Base-by-base conservation (phyloP, 2,113 vertebrate genomes). In the Pluvianellus socialis region DNA sequence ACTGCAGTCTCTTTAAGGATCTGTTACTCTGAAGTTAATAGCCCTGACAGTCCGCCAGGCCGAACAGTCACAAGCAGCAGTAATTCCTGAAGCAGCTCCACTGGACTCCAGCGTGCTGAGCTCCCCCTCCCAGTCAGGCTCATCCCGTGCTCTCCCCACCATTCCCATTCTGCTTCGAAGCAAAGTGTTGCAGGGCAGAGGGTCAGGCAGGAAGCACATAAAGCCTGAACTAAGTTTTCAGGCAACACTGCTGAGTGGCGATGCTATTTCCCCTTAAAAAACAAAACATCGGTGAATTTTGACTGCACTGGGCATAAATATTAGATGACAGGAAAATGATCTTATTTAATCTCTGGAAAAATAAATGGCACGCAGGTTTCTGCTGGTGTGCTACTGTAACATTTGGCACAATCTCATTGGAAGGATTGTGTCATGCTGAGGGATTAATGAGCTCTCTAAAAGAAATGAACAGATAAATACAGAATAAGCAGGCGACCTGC, bases 21-120 rank as follows among this genome's bases (percentile, higher is more conserved):
- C 79, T 74, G 79, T 96, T 97, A 97, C 97, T 97, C 96, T 96
- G 91, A 96, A 98, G 97, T 97, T 98, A 98, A 98, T 94, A 96
- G 94, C 97, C 96, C 94, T 98, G 98, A 98, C 97, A 95, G 91
- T 49, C 70, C 12, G 75, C 98, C 98, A 98, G 97, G 93, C 92
- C 98, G 98, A 98, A 97, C 93, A 98, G 96, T 65, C 97, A 84
- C 91, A 97, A 96, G 95, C 96, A 98, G 97, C 94, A 95, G 92
- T 96, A 98, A 98, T 93, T 98, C 97, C 90, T 87, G 76, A 94
- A n/a, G 95, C 95, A 97, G 95, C 96, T 98, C 97, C 93, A 56
- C 87, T 7, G 66, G 44, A 95, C 81, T 75, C 90, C 93, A 58
- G 38, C 16, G 15, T 17, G 65, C 95, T 94, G 92, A 95, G 92